phyloP scores from a whole-genome alignment of 2,888 invertebrate species.

The Sericinus montela region DNA sequence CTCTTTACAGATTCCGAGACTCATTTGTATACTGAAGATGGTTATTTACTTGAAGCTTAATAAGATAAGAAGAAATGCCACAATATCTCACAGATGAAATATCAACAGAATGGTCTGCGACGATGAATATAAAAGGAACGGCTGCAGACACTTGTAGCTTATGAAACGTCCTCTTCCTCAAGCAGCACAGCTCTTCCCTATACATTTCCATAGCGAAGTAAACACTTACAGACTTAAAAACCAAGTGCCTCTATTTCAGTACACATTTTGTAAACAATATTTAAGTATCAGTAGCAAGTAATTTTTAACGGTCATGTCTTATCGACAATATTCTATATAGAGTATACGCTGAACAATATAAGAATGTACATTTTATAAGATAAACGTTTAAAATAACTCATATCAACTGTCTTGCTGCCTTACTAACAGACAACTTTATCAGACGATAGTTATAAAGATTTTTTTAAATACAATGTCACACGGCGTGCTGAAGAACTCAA shows the following conservation, averaged over 20 bases:
- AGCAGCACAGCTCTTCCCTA: slow-evolving; percentile 27
- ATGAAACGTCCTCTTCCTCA: slow-evolving; percentile 35
- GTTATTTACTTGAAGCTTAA: background rate
- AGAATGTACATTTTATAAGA: slow-evolving; percentile 19
- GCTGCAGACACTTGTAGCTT: slow-evolving; percentile 24
- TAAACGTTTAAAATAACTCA: slow-evolving; percentile 23
- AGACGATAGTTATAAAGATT: slow-evolving; percentile 31
- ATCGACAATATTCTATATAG: slow-evolving; percentile 25
- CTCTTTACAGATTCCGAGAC: slow-evolving; percentile 7
- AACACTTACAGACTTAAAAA: slow-evolving; percentile 18
- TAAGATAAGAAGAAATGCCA: slow-evolving; percentile 5
- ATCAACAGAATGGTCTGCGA: slow-evolving; percentile 46
- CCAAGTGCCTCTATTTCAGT: slow-evolving; percentile 31
- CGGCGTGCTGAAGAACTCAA: slow-evolving; percentile 56
- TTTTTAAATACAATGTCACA: slow-evolving; percentile 54
- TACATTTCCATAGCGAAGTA: slow-evolving; percentile 21
- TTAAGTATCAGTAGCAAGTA: slow-evolving; percentile 20
- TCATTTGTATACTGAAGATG: slow-evolving; percentile 2
- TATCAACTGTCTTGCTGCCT: slow-evolving; percentile 18
- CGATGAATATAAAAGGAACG: slow-evolving; percentile 38
- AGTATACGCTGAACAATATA: slow-evolving; percentile 17
- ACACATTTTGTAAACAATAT: slow-evolving; percentile 15
- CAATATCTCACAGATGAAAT: slow-evolving; percentile 6
- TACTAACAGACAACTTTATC: slow-evolving; percentile 14
- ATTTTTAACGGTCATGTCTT: slow-evolving; percentile 24